Conservation (phyloP, 2,888 invertebrate genomes). For the Apocheima hispidaria region DNA sequence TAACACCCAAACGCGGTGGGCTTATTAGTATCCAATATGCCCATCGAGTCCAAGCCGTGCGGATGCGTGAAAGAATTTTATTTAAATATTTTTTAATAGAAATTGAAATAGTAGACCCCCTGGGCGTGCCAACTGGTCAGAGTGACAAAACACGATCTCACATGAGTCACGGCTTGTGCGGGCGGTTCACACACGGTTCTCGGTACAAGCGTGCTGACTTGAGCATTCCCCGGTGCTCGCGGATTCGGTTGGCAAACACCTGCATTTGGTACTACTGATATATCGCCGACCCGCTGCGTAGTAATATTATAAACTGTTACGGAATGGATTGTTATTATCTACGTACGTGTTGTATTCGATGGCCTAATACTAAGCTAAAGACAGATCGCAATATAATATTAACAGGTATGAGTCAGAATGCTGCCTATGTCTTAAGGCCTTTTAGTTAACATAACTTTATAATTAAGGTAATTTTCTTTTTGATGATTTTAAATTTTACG, state of each 20-base stretch:
- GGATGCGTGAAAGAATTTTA: too few species aligned
- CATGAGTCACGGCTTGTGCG: constrained; percentile 63
- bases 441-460: too few species aligned
- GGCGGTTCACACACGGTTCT: constrained; percentile 68
- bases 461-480: too few species aligned
- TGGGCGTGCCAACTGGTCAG: background rate
- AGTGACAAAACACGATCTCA: constrained; percentile 54
- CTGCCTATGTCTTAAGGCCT: too few species aligned
- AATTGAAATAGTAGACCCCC: background rate
- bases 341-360: background rate
- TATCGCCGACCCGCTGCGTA: background rate
- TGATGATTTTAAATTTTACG: too few species aligned
- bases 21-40: too few species aligned
- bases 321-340: background rate
- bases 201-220: constrained; percentile 69
- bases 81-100: background rate
- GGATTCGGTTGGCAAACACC: constrained; percentile 74
- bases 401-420: too few species aligned
- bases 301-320: background rate
- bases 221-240: constrained; percentile 64
- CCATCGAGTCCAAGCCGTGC: too few species aligned
- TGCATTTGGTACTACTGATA: constrained; percentile 48
- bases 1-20: too few species aligned
- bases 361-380: too few species aligned
- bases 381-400: too few species aligned